phyloP scores from a whole-genome alignment of 2,797 vertebrate genomes.

The Anomalospiza imberbis region DNA sequence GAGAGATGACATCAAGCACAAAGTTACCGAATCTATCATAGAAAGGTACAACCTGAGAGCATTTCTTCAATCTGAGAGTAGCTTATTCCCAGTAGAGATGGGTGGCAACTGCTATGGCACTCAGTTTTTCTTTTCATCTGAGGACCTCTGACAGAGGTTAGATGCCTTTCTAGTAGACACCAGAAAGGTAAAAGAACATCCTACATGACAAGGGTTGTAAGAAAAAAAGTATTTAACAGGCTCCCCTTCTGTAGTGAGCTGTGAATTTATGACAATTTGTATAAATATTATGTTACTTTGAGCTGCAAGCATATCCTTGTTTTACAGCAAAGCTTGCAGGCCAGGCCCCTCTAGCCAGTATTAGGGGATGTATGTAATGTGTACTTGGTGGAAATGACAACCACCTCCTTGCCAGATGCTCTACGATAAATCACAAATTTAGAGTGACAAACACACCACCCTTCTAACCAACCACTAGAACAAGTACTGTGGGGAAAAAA shows the following conservation, averaged over 20 bases:
- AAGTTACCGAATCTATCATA: neutral
- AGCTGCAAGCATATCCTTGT: neutral
- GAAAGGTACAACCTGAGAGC: neutral
- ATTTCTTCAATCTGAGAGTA: neutral
- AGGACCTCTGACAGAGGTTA: neutral
- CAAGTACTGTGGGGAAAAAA: neutral
- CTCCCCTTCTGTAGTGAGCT: neutral
- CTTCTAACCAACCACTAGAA: neutral
- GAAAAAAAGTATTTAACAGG: neutral
- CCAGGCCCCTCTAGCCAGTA: neutral
- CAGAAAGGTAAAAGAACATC: neutral
- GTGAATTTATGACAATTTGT: neutral
- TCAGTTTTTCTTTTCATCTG: neutral
- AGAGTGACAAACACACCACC: neutral
- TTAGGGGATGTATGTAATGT: neutral
- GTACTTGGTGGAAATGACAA: neutral
- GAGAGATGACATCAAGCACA: neutral
- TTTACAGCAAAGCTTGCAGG: neutral
- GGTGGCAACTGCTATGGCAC: neutral
- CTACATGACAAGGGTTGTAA: neutral
- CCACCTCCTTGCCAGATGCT: neutral
- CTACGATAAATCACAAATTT: fast-evolving
- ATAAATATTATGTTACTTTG: neutral
- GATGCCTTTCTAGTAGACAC: neutral
- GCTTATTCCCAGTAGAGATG: neutral